These are phyloP conservation scores for Brachionus asplanchnoidis DNA, from an alignment of 1,140 invertebrate genomes.

Conservation along the genomic window DNA sequence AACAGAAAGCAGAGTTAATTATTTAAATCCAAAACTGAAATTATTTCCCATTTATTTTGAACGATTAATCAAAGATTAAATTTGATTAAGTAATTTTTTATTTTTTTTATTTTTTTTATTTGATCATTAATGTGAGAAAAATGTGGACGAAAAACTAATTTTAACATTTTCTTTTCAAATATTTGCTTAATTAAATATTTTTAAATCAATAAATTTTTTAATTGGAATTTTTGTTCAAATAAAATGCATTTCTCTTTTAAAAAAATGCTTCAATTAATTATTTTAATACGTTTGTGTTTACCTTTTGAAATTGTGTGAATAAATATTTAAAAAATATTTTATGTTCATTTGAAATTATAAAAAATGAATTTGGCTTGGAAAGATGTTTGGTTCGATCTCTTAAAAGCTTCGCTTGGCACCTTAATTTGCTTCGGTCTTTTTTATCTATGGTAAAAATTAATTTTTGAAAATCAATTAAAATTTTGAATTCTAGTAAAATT, in stretches of 20 bases:
- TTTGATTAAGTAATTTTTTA: background rate
- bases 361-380: background rate
- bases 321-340: background rate
- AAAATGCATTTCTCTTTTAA: background rate
- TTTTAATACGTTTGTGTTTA: background rate
- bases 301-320: background rate
- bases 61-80: background rate
- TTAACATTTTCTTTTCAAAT: background rate
- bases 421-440: background rate
- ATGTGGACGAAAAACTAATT: too few species aligned
- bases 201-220: background rate
- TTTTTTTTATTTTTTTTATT: background rate
- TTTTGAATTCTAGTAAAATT: background rate
- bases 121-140: background rate
- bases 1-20: slow-evolving; percentile 17
- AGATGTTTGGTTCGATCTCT: background rate
- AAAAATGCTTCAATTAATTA: background rate
- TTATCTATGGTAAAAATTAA: background rate
- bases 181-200: background rate
- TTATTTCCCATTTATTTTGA: slow-evolving; percentile 15
- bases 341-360: background rate
- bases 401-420: background rate
- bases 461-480: background rate
- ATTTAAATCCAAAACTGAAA: background rate
- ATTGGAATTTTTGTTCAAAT: background rate